Evolutionary conservation across 2,113 vertebrate species (phyloP).

Genomic region (Progne subis): DNA sequence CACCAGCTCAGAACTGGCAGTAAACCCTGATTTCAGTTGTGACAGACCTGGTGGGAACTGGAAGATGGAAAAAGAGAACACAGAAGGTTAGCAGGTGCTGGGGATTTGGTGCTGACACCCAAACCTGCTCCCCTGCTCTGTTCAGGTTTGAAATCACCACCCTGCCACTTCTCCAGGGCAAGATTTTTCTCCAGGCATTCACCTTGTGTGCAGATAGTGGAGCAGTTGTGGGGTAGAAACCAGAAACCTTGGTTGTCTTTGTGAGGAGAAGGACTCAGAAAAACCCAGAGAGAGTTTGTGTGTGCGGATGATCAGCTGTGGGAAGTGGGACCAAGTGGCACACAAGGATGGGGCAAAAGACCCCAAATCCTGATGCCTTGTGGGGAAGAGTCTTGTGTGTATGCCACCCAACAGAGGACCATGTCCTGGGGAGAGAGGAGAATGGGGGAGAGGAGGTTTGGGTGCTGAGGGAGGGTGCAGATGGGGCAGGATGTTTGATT

Average conservation of each 20-base stretch:
- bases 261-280: neutral
- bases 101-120: neutral
- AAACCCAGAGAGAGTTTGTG: neutral
- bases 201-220: neutral
- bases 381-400: neutral
- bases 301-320: neutral
- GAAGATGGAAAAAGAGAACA: neutral
- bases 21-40: neutral
- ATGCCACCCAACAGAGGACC: neutral
- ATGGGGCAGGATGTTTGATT: neutral
- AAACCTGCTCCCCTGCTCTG: neutral
- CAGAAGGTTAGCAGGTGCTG: neutral
- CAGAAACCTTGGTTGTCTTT: neutral
- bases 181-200: neutral
- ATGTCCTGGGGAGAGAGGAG: neutral
- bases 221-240: neutral
- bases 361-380: rapidly evolving
- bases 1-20: neutral
- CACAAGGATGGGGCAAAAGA: rapidly evolving
- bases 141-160: neutral
- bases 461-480: neutral
- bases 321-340: neutral
- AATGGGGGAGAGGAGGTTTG: neutral
- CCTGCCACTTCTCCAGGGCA: neutral
- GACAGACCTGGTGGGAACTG: neutral